phyloP scores from a whole-genome alignment of 1,140 invertebrate genomes.

The Lucilia cuprina region DNA sequence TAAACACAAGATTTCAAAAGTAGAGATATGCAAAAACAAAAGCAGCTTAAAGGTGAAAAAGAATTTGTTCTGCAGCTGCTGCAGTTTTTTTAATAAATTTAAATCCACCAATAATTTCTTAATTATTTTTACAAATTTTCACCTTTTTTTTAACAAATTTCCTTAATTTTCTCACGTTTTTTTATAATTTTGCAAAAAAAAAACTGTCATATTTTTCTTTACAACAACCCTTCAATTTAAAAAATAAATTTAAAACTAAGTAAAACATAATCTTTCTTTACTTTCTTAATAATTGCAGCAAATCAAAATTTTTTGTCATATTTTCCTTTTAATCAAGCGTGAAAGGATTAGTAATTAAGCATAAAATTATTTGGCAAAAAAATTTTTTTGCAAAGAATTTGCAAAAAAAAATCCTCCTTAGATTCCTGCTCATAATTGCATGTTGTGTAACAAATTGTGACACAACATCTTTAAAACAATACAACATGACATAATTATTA shows the following conservation, averaged over 20 bases:
- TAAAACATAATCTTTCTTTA: neutral
- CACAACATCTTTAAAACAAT: neutral
- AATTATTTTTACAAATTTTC: too few relatives aligned
- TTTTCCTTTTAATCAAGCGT: neutral
- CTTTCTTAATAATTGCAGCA: neutral
- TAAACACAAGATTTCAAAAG: neutral
- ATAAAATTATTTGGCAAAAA: neutral
- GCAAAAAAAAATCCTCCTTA: too few relatives aligned
- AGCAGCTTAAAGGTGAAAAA: neutral
- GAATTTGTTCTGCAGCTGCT: neutral
- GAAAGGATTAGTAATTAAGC: neutral
- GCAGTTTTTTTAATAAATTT: too few relatives aligned
- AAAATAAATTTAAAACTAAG: too few relatives aligned
- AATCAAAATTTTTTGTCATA: neutral
- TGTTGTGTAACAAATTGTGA: neutral
- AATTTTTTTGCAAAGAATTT: too few relatives aligned
- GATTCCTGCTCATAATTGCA: too few relatives aligned
- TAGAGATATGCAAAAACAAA: neutral
- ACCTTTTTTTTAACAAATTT: neutral
- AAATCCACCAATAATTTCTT: too few relatives aligned
- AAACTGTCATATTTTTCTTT: neutral
- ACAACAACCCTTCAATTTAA: neutral
- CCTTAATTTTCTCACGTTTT: neutral
- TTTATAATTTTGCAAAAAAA: too few relatives aligned
- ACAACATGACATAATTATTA: neutral